Base-by-base conservation (phyloP, 37 sponge, comb jelly and placozoan species). In the Chondrilla cf. caribensis region DNA sequence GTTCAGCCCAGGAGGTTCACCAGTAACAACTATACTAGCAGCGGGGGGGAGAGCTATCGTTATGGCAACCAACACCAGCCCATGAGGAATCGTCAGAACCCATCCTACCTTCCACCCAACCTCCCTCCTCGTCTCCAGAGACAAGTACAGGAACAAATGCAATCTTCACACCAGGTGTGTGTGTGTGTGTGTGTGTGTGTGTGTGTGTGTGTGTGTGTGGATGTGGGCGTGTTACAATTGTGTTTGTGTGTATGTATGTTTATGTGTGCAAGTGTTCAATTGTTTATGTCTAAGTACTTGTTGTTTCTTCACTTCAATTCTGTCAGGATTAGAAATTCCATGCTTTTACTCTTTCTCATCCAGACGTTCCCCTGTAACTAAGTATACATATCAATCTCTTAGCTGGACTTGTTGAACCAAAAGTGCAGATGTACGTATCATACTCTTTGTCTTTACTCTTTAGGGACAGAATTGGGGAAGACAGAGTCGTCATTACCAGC, bases 91-190 rank as follows among this genome's bases (percentile, higher is more conserved):
- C 25, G 64, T n/a, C 25, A 28, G 29, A n/a, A 6, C 29, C 22
- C 25, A 62, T 28, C 25, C 25, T 62, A 32, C 38, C 57, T 36
- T 26, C 58, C 58, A 1, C 14, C 79, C 32, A 79, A 54, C 59
- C 79, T 79, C 19, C 79, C 79, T 8, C 79, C 79, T 14, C 32
- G 79, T 21, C 54, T 79, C 33, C 79, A 79, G 59, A 28, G 79
- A 54, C 58, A 58, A 24, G 79, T 38, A 36, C 77, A 75, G 37
- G 79, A 79, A 51, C 79, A 79, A 31, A 58, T 79, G 79, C 58
- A 55, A 3, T 58, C 58, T 29, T 29, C 58, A 3, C 79, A 79
- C 54, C 58, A 54, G 58, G 58, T 77, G 33, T 19, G 57, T 44
- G 38, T 29, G 58, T 19, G 41, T 71, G 39, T 62, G 64, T 62